Evolutionary conservation across 2,888 invertebrate genomes (phyloP), one percentile per base, ranked within the genome.

Genomic region (Blomia tropicalis): DNA sequence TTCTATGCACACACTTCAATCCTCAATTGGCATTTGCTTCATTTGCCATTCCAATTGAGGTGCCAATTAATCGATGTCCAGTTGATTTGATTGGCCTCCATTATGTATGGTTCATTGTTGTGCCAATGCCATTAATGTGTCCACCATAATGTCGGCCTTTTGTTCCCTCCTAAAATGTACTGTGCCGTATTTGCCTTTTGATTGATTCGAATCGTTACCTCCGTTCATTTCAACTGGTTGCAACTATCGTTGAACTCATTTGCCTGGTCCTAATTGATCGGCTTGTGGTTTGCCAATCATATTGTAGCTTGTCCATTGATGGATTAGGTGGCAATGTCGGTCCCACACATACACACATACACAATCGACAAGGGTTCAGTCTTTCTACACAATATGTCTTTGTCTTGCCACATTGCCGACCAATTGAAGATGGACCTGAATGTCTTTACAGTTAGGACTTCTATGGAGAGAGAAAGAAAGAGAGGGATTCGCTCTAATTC

Each of bases 51-150:
- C 51, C 41, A 41, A 27, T 47, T 47, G 51, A 47, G 27, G 51
- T 47, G 51, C 51, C 7, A 47, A 47, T 47, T 47, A 47, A 47
- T 47, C n/a, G 51, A 47, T 47, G 51, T 47, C 51, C 51, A 47
- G 7, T 47, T 27, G 51, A 47, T 47, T 47, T 7, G 36, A 17
- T 17, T 36, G 36, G 17, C 36, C 36, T 7, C 36, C 7, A 36
- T 11, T 36, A 36, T 36, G 7, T 7, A 36, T 7, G 17, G 17
- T 7, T 7, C 36, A 11, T 27, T 47, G 51, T 25, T 27, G 7
- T 7, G 11, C 7, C 51, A 47, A 27, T n/a, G 27, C 51, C 7
- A 41, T n/a, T 41, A 41, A 14, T 41, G 14, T 41, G 41, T 17
- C 41, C 41, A 41, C n/a, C n/a, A 41, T 41, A n/a, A 41, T 41